Evolutionary conservation across 2,888 invertebrate species (phyloP).

Genomic region (Patella depressa): DNA sequence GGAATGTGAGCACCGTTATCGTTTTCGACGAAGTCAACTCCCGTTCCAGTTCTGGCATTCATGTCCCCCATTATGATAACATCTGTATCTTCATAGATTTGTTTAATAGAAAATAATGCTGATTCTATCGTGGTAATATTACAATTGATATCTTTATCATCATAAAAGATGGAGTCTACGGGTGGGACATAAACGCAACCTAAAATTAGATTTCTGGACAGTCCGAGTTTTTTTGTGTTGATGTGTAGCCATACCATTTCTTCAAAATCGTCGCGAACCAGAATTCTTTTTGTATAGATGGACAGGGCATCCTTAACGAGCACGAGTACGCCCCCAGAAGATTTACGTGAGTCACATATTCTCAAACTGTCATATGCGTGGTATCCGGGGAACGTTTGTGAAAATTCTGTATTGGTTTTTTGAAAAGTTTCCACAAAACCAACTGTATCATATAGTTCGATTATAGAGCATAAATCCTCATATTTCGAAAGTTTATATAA

Average conservation of each 20-base stretch:
- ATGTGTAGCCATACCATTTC: neutral
- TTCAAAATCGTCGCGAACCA: too few relatives aligned
- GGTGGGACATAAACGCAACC: neutral
- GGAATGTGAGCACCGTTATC: neutral
- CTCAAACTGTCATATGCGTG: neutral
- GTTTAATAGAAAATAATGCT: slow-evolving; percentile 1
- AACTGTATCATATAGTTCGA: neutral
- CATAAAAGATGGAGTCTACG: slow-evolving; percentile 1
- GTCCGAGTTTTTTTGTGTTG: neutral
- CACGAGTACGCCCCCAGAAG: neutral
- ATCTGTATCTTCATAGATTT: neutral
- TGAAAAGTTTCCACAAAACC: slow-evolving; percentile 6
- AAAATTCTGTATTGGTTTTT: neutral
- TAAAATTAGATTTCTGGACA: neutral
- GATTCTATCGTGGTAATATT: neutral
- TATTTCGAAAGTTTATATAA: slow-evolving; percentile 2
- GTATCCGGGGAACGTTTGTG: neutral
- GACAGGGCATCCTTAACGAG: neutral
- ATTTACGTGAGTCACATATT: neutral
- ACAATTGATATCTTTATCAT: neutral
- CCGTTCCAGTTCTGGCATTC: slow-evolving; percentile 1
- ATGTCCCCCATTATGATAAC: neutral
- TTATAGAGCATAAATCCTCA: neutral
- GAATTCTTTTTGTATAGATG: neutral
- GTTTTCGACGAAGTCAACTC: neutral